Conservation (phyloP, 2,113 vertebrate species). For the Mellivora capensis region DNA sequence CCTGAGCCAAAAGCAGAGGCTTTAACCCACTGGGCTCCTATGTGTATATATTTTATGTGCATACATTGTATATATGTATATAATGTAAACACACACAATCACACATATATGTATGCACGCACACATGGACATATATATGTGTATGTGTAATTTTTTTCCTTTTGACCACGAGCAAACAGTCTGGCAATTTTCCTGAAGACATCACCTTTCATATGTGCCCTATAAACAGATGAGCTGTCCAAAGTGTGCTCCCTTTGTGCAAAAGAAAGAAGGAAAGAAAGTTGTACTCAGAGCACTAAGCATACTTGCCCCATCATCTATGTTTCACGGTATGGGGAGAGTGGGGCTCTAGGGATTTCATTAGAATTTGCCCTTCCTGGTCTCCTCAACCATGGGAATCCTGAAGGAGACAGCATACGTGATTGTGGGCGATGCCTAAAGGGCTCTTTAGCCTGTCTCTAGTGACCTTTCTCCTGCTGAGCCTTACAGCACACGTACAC, state of each 20-base stretch:
- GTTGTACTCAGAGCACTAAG: neutral
- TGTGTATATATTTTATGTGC: neutral
- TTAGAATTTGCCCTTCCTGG: neutral
- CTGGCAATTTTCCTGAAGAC: neutral
- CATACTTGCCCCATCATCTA: neutral
- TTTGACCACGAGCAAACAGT: neutral
- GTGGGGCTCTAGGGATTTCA: neutral
- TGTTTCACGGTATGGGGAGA: neutral
- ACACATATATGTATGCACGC: fast-evolving
- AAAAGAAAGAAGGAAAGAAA: neutral
- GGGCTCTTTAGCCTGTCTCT: neutral
- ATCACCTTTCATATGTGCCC: neutral
- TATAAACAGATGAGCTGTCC: neutral
- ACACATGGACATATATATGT: neutral
- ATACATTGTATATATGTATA: too few relatives aligned
- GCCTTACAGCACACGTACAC: neutral
- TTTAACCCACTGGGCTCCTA: too few relatives aligned
- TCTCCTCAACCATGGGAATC: neutral
- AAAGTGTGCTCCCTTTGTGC: neutral
- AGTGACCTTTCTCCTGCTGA: neutral
- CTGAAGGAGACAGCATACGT: neutral
- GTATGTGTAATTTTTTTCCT: neutral
- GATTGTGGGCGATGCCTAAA: neutral
- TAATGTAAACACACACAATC: neutral
- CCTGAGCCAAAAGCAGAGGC: too few relatives aligned